Conservation (phyloP, 2,888 invertebrate species). For the Cetonia aurata region DNA sequence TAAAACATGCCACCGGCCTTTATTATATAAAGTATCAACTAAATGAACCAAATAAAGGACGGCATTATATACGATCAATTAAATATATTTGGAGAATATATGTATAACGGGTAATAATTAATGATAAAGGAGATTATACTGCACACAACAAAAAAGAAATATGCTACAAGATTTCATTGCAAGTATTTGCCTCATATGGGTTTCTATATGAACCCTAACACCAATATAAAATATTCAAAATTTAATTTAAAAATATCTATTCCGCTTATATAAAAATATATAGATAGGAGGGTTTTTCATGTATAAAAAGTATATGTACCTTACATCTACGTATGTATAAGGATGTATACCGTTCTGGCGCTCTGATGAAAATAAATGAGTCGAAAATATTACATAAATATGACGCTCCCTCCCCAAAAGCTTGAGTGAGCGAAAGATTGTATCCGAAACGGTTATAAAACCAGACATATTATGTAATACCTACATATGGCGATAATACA, state of each 20-base stretch:
- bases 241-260: conserved; percentile 29
- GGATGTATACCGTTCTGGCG: background rate
- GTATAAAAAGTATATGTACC: background rate
- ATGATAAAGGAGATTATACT: too few relatives aligned
- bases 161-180: background rate
- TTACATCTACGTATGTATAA: background rate
- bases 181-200: background rate
- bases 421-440: conserved; percentile 1
- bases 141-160: too few relatives aligned
- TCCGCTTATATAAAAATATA: conserved; percentile 12
- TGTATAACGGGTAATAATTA: too few relatives aligned
- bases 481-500: background rate
- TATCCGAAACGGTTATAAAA: conserved; percentile 13
- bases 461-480: too few relatives aligned
- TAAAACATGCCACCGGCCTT: too few relatives aligned
- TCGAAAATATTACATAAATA: conserved; percentile 26
- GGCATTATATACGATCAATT: too few relatives aligned
- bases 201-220: conserved; percentile 8
- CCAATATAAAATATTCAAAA: conserved; percentile 35
- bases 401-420: background rate
- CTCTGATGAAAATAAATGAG: conserved; percentile 17
- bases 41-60: too few relatives aligned
- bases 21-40: too few relatives aligned
- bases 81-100: too few relatives aligned
- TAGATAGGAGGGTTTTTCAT: conserved; percentile 18